phyloP scores from a whole-genome alignment of 2,888 invertebrate genomes.

The Euzophera pinguis region DNA sequence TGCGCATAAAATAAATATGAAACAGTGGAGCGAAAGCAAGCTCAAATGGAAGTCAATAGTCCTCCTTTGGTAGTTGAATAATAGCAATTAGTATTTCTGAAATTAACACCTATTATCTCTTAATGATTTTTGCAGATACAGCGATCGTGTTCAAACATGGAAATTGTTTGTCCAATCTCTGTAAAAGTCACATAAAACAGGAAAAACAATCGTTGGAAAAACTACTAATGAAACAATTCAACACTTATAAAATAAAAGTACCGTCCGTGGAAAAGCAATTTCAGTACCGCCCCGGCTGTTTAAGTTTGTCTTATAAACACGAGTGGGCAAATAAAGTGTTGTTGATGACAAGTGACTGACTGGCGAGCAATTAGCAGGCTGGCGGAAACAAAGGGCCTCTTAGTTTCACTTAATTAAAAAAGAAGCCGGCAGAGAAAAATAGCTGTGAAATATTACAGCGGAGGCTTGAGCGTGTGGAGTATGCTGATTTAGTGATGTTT shows the following conservation, averaged over 20 bases:
- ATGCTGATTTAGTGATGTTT: neutral
- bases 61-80: no score
- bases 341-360: slow-evolving; percentile 67
- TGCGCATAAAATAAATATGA: no score
- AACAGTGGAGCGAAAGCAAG: no score
- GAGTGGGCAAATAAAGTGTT: slow-evolving; percentile 55
- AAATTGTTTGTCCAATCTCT: neutral
- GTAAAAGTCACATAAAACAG: neutral
- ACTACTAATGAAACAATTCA: slow-evolving; percentile 6
- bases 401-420: slow-evolving; percentile 73
- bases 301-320: slow-evolving; percentile 38
- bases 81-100: no score
- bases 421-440: slow-evolving; percentile 50
- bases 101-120: no score
- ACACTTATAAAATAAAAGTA: slow-evolving; percentile 7
- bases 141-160: no score
- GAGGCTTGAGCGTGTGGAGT: slow-evolving; percentile 6
- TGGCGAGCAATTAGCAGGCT: slow-evolving; percentile 64
- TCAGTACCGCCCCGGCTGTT: slow-evolving; percentile 14
- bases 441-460: slow-evolving; percentile 33
- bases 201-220: neutral
- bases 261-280: slow-evolving; percentile 4
- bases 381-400: slow-evolving; percentile 59
- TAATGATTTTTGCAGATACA: no score
- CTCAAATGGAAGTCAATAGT: no score